phyloP scores from a whole-genome alignment of 2,888 invertebrate genomes.

The Dryomyza anilis region DNA sequence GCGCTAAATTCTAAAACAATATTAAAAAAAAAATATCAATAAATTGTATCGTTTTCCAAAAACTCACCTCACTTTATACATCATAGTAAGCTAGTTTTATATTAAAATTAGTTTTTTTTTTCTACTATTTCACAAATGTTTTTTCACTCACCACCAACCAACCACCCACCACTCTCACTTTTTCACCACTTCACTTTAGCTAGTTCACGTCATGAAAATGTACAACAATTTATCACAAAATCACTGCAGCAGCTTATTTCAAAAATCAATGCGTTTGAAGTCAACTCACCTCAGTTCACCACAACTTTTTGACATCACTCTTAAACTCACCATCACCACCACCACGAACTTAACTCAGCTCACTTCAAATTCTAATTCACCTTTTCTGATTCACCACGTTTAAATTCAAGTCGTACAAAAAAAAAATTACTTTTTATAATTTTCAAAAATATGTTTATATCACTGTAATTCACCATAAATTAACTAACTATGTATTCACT shows the following conservation, averaged over 20 bases:
- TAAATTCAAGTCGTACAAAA: conserved; percentile 14
- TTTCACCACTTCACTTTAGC: neutral
- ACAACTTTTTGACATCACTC: conserved; percentile 23
- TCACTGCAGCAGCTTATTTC: neutral
- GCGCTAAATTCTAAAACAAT: too few species aligned
- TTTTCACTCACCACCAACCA: neutral
- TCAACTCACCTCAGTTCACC: conserved; percentile 29
- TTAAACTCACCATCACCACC: conserved; percentile 27
- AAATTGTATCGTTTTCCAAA: too few species aligned
- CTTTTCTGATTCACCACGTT: conserved; percentile 27
- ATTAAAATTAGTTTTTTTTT: too few species aligned
- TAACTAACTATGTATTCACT: too few species aligned
- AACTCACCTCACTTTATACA: too few species aligned
- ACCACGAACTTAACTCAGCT: neutral
- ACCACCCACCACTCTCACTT: neutral
- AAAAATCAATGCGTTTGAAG: neutral
- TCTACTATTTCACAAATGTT: too few species aligned
- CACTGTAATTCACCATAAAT: too few species aligned
- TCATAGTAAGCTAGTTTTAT: too few species aligned
- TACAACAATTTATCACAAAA: neutral
- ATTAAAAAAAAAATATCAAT: too few species aligned
- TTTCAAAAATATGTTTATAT: too few species aligned
- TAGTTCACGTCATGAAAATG: neutral
- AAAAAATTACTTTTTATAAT: too few species aligned
- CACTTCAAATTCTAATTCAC: conserved; percentile 3